A percentile compares a stretch with the other conserved stretches of the same genome.
phyloP scores from a whole-genome alignment of 2,888 invertebrate species.

The Yponomeuta cagnagella region DNA sequence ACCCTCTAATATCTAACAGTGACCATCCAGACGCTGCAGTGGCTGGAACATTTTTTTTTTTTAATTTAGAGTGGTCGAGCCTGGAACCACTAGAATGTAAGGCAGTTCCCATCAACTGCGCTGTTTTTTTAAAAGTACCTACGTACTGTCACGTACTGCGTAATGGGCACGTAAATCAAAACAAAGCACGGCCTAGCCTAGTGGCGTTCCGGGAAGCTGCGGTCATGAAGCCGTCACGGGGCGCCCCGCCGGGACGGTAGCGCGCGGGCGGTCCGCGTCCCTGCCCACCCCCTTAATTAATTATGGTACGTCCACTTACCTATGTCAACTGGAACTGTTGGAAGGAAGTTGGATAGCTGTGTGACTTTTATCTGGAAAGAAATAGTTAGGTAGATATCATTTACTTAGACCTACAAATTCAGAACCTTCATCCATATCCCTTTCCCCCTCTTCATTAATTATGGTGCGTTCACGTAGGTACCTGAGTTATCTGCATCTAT shows the following conservation, averaged over 20 bases:
- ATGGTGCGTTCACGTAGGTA: not conserved
- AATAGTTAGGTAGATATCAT: not conserved
- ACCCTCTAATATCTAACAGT: too few species aligned
- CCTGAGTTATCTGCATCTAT: not conserved
- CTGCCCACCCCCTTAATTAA: not conserved
- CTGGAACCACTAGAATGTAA: too few species aligned
- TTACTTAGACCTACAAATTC: too few species aligned
- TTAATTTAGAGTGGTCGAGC: too few species aligned
- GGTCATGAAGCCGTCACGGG: slow-evolving; percentile 66
- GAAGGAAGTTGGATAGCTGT: not conserved
- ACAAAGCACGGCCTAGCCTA: slow-evolving; percentile 17
- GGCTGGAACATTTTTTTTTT: too few species aligned
- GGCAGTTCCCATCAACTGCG: too few species aligned
- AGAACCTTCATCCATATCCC: slow-evolving; percentile 27
- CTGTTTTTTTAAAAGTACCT: not conserved
- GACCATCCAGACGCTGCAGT: too few species aligned
- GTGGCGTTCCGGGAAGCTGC: slow-evolving; percentile 44
- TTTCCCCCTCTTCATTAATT: not conserved
- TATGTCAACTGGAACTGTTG: not conserved
- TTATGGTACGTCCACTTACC: not conserved
- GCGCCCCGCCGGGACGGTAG: slow-evolving; percentile 60
- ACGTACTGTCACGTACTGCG: not conserved
- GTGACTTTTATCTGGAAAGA: not conserved
- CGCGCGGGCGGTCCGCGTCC: slow-evolving; percentile 62
- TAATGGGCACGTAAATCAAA: not conserved